Conservation (phyloP, 2,888 invertebrate genomes). For the Trimorus sp. region DNA sequence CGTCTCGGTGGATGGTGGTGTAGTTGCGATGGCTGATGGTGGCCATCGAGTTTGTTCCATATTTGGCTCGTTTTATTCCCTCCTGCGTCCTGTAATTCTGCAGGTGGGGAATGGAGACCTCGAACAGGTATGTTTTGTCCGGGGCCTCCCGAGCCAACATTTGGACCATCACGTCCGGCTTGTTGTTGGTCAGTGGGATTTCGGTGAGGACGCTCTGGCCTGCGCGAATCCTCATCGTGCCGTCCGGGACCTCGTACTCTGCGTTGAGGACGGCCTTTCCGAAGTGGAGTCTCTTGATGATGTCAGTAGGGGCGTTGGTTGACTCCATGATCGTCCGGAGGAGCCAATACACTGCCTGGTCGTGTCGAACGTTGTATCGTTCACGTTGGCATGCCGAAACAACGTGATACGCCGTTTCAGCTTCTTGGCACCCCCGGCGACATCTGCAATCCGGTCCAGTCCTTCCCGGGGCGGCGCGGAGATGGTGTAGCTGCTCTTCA, state of each 20-base stretch:
- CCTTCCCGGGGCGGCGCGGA: slow-evolving; percentile 14
- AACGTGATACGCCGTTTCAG: slow-evolving; percentile 24
- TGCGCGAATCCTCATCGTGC: slow-evolving; percentile 7
- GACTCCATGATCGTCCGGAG: neutral
- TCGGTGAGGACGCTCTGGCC: slow-evolving; percentile 20
- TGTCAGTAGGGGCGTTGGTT: neutral
- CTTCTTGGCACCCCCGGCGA: slow-evolving; percentile 4
- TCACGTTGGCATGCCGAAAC: neutral
- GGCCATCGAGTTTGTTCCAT: neutral
- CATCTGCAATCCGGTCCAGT: neutral
- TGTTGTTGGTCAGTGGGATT: slow-evolving; percentile 9
- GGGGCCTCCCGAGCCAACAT: neutral
- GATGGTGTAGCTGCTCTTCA: slow-evolving; percentile 8
- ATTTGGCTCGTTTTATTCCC: neutral
- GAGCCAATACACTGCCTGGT: slow-evolving; percentile 7
- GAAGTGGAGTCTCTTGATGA: neutral
- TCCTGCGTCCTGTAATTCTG: neutral
- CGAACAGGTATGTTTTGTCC: neutral
- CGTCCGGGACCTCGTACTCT: neutral
- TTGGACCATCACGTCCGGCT: slow-evolving; percentile 6
- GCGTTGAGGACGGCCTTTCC: slow-evolving; percentile 7
- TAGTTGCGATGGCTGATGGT: neutral
- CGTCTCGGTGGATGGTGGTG: neutral
- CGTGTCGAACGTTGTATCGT: slow-evolving; percentile 3
- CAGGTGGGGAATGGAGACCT: neutral